Evolutionary conservation across 1,140 invertebrate species (phyloP).

Genomic region (Eupeodes corollae): DNA sequence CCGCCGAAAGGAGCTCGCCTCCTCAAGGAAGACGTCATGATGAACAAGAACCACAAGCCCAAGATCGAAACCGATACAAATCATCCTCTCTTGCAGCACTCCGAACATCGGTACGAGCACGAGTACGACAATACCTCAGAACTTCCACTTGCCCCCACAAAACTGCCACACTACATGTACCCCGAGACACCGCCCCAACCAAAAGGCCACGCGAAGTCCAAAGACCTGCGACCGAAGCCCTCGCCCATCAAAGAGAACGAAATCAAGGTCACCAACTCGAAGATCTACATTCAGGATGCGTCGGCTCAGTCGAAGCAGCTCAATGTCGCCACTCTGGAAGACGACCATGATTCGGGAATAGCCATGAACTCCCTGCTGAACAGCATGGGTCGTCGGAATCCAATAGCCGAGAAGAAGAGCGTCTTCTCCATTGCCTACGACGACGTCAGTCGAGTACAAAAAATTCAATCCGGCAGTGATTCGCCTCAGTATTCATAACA

Average conservation of each 20-base stretch:
- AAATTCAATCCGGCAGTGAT: constrained; percentile 33
- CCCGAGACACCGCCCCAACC: constrained; percentile 36
- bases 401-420: constrained; percentile 80
- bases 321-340: constrained; percentile 41
- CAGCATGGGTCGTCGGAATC: constrained; percentile 47
- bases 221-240: constrained; percentile 17
- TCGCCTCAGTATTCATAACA: constrained; percentile 31
- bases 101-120: constrained; percentile 60
- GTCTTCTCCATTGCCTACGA: constrained; percentile 89
- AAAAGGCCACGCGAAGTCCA: constrained; percentile 6
- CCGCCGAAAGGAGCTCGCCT: constrained; percentile 24
- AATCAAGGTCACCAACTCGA: constrained; percentile 24
- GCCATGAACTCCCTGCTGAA: constrained; percentile 50
- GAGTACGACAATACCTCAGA: constrained; percentile 46
- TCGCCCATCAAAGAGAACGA: constrained; percentile 34
- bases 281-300: constrained; percentile 17
- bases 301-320: constrained; percentile 19
- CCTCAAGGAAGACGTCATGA: constrained; percentile 29
- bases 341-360: constrained; percentile 62
- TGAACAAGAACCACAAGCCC: constrained; percentile 25
- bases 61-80: constrained; percentile 34
- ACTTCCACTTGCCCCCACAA: constrained; percentile 52
- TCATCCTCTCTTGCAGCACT: constrained; percentile 61
- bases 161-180: constrained; percentile 51
- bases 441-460: constrained; percentile 49